Conservation (phyloP, 2,113 vertebrate species). For the Columbina picui region DNA sequence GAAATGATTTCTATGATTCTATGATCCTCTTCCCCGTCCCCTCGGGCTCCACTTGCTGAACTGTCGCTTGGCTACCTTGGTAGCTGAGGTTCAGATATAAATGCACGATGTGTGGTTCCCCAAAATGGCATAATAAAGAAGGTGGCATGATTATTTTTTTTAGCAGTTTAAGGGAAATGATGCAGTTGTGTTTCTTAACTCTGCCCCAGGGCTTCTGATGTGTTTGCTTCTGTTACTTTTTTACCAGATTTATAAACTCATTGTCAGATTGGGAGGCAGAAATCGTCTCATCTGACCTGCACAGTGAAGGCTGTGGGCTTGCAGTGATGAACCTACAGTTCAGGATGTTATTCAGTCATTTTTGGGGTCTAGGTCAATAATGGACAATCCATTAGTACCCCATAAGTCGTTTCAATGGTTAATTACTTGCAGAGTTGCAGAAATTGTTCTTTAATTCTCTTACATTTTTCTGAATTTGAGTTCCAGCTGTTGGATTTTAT, state of each 20-base stretch:
- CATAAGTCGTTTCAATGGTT: neutral
- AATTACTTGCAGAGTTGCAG: constrained; percentile 47
- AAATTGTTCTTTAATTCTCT: constrained; percentile 39
- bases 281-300: neutral
- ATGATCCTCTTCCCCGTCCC: neutral
- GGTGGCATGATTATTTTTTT: neutral
- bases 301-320: neutral
- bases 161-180: neutral
- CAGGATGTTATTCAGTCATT: neutral
- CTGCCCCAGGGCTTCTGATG: neutral
- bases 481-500: constrained; percentile 35
- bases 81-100: neutral
- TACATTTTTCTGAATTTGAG: neutral
- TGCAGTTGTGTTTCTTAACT: neutral
- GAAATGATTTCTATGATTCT: too few species aligned
- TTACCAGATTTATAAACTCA: neutral
- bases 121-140: neutral
- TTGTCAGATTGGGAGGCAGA: neutral
- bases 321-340: neutral
- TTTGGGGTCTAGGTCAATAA: neutral
- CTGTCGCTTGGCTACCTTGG: neutral
- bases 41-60: neutral
- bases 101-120: neutral
- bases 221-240: neutral
- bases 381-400: constrained; percentile 21